These are phyloP conservation scores for Pogonocherus hispidulus DNA, from an alignment of 2,888 invertebrate genomes.

Conservation along the genomic window DNA sequence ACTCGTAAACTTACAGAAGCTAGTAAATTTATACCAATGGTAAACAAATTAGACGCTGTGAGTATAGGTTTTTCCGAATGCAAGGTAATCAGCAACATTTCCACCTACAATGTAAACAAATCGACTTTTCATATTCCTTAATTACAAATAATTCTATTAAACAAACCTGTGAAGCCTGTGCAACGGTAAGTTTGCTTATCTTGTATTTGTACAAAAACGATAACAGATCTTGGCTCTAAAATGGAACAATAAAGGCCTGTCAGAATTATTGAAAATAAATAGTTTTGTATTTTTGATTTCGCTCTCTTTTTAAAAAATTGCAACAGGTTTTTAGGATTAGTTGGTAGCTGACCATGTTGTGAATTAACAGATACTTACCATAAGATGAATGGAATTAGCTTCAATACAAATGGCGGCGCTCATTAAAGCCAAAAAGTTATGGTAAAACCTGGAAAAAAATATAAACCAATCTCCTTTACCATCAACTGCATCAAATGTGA, in stretches of 20 bases:
- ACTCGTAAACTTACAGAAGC: slow-evolving; percentile 49
- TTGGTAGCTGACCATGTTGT: too few species aligned
- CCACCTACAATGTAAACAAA: slow-evolving; percentile 46
- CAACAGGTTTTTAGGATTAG: not conserved
- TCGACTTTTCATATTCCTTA: not conserved
- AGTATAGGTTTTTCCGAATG: slow-evolving; percentile 48
- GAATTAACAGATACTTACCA: slow-evolving; percentile 6
- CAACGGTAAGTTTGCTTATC: slow-evolving; percentile 54
- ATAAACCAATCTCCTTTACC: not conserved
- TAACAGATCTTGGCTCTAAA: slow-evolving; percentile 58
- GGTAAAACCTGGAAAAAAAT: slow-evolving; percentile 14
- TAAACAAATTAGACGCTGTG: slow-evolving; percentile 51
- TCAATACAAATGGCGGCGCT: not conserved
- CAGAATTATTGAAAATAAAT: too few species aligned
- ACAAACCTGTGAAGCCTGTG: slow-evolving; percentile 57
- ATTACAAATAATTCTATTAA: slow-evolving; percentile 32
- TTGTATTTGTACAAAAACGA: slow-evolving; percentile 60
- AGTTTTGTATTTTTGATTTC: too few species aligned
- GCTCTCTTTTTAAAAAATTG: too few species aligned
- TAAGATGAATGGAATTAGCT: not conserved
- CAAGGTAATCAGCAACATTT: slow-evolving; percentile 50
- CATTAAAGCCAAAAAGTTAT: not conserved
- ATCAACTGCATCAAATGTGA: not conserved
- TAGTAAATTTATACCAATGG: slow-evolving; percentile 47
- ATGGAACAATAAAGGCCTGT: slow-evolving; percentile 31